Evolutionary conservation across 2,888 invertebrate genomes (phyloP).

Genomic region (Lochmaea crataegi): DNA sequence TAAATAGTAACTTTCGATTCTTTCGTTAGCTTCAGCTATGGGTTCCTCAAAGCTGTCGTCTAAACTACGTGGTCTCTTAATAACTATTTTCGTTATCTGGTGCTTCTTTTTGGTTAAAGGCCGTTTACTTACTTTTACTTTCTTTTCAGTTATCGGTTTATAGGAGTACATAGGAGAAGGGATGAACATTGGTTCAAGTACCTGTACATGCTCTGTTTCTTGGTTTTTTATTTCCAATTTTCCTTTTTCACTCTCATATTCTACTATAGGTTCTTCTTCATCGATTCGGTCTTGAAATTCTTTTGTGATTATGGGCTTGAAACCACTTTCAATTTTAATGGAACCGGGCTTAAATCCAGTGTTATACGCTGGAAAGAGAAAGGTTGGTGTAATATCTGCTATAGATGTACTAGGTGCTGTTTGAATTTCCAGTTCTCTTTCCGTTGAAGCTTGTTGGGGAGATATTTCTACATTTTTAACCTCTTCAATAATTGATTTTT

Average conservation of each 20-base stretch:
- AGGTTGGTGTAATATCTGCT: conserved; percentile 38
- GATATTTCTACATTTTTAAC: conserved; percentile 58
- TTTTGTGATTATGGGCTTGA: conserved; percentile 79
- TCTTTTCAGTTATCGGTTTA: conserved; percentile 65
- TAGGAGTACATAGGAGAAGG: conserved; percentile 76
- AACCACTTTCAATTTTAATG: conserved; percentile 85
- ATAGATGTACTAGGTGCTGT: conserved; percentile 47
- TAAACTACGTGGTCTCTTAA: conserved; percentile 47
- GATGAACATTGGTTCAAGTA: conserved; percentile 84
- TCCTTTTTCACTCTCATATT: conserved; percentile 67
- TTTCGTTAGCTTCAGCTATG: conserved; percentile 78
- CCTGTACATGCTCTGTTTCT: conserved; percentile 69
- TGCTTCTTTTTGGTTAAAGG: conserved; percentile 57
- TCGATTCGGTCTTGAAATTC: conserved; percentile 69
- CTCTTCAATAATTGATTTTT: conserved; percentile 31
- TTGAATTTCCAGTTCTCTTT: conserved; percentile 55
- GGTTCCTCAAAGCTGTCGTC: conserved; percentile 61
- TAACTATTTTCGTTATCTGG: conserved; percentile 47
- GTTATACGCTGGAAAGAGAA: conserved; percentile 71
- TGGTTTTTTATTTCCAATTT: conserved; percentile 63
- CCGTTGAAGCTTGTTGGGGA: conserved; percentile 59
- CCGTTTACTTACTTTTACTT: conserved; percentile 48
- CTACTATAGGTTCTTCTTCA: conserved; percentile 60
- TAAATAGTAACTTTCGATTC: conserved; percentile 78
- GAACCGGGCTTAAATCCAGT: conserved; percentile 85